Evolutionary conservation across 2,797 vertebrate species (phyloP).

Genomic region (Thamnophis elegans): DNA sequence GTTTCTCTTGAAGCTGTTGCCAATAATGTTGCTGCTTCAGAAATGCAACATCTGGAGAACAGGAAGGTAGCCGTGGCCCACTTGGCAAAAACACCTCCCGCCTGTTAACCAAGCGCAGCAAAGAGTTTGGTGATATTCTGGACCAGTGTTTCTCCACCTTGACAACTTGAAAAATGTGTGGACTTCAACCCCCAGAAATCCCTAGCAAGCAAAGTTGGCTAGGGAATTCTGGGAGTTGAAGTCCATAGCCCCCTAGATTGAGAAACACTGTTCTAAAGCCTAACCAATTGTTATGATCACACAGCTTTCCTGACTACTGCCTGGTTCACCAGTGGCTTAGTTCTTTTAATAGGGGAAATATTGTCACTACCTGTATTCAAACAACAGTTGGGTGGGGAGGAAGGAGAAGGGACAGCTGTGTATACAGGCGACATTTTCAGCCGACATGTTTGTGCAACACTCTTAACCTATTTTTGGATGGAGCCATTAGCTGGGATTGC

Average conservation of each 20-base stretch:
- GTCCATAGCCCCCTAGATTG: no score
- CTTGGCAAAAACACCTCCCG: neutral
- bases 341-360: neutral
- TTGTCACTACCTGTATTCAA: neutral
- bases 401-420: neutral
- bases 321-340: neutral
- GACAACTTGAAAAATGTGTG: neutral
- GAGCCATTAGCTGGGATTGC: neutral
- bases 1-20: neutral
- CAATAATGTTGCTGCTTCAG: neutral
- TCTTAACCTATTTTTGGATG: neutral
- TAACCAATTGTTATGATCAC: neutral
- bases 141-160: neutral
- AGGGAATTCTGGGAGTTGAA: no score
- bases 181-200: no score
- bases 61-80: neutral
- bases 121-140: neutral
- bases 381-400: neutral
- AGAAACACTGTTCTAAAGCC: no score
- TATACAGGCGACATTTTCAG: neutral
- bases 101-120: neutral
- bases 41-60: neutral
- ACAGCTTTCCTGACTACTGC: neutral
- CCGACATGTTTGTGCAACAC: neutral
- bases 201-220: no score